phyloP scores from a whole-genome alignment of 2,113 vertebrate species.

The Agelaius phoeniceus region DNA sequence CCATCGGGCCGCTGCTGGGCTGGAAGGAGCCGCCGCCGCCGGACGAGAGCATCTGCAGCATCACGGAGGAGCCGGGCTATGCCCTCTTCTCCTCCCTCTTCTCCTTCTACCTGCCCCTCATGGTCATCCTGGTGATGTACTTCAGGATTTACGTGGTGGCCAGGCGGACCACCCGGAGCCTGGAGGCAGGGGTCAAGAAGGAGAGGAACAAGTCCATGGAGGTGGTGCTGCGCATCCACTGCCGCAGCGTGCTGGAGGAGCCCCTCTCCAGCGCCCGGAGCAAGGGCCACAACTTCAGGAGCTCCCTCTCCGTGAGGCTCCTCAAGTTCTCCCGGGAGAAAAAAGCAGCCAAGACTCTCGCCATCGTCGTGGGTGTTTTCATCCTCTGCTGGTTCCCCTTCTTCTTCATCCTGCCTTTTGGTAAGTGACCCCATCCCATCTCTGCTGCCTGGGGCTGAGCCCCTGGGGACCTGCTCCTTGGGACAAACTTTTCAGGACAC shows the following conservation, averaged over 20 bases:
- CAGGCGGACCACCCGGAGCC: constrained; percentile 89
- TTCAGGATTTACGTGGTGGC: constrained; percentile 95
- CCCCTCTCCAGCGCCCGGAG: constrained; percentile 75
- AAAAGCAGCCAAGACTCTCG: constrained; percentile 96
- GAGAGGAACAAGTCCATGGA: constrained; percentile 92
- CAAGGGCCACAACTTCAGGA: constrained; percentile 88
- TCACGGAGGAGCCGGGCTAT: constrained; percentile 95
- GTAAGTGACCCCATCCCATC: constrained; percentile 77
- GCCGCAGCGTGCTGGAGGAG: constrained; percentile 81
- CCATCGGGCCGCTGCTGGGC: constrained; percentile 92
- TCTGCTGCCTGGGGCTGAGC: accelerated
- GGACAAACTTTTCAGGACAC: neutral
- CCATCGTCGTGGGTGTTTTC: constrained; percentile 97
- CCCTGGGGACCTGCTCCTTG: neutral
- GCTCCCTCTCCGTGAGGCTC: constrained; percentile 92
- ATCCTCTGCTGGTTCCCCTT: constrained; percentile 98
- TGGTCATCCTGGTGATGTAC: constrained; percentile 96
- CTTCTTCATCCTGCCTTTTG: constrained; percentile 94
- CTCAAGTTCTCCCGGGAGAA: constrained; percentile 99
- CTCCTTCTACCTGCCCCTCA: constrained; percentile 96
- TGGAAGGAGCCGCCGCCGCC: constrained; percentile 95
- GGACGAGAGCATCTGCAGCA: constrained; percentile 89
- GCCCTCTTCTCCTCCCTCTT: constrained; percentile 96
- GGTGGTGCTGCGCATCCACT: constrained; percentile 94
- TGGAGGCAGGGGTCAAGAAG: constrained; percentile 94